These are phyloP conservation scores for Leucopsar rothschildi DNA, from an alignment of 2,113 vertebrate species.

Conservation along the genomic window DNA sequence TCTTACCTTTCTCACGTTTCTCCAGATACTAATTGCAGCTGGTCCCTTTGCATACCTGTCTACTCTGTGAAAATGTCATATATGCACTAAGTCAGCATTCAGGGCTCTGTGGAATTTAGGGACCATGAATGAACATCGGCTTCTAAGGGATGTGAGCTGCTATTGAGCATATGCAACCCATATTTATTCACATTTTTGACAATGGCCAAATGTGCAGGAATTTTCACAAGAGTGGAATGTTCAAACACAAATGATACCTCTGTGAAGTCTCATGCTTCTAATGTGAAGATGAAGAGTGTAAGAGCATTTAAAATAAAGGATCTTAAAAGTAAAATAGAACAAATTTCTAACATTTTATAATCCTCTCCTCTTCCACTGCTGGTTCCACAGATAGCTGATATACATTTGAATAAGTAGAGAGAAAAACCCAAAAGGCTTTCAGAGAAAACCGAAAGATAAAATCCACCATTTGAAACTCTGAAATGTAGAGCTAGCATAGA, in stretches of 20 bases:
- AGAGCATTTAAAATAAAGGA: neutral
- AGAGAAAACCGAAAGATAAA: neutral
- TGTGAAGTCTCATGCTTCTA: neutral
- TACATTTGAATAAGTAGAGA: neutral
- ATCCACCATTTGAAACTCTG: neutral
- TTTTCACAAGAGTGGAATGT: neutral
- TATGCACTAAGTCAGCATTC: neutral
- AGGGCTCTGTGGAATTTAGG: neutral
- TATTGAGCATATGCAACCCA: neutral
- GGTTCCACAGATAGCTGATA: neutral
- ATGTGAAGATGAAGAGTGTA: neutral
- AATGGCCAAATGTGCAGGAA: neutral
- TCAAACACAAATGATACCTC: neutral
- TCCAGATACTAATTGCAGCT: neutral
- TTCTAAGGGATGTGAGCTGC: neutral
- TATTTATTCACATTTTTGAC: neutral
- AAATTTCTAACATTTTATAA: neutral
- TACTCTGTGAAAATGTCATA: neutral
- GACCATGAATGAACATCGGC: neutral
- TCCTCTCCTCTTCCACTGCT: neutral
- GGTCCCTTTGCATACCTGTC: neutral
- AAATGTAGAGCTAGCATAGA: neutral
- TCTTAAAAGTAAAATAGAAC: neutral
- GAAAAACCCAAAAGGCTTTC: neutral
- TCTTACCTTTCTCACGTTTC: neutral